phyloP scores from a whole-genome alignment of 30 jellyfish, hydroid and myxozoan genomes.

The Clytia hemisphaerica region DNA sequence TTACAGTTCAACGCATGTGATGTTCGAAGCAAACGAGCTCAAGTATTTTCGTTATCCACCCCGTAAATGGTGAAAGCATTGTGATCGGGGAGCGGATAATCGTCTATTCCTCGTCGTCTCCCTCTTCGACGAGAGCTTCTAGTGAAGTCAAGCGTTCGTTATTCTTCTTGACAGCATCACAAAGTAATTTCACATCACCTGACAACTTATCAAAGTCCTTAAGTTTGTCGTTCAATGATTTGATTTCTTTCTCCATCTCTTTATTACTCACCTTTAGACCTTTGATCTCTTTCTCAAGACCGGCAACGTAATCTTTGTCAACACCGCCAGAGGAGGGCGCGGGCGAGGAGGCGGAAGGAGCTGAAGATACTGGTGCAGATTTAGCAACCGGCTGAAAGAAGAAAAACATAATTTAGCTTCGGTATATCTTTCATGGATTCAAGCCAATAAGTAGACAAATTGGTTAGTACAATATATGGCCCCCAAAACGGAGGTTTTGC shows the following conservation, averaged over 20 bases:
- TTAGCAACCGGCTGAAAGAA: not conserved
- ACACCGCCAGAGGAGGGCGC: slow-evolving; percentile 50
- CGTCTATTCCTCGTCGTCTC: slow-evolving; percentile 62
- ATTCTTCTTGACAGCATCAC: slow-evolving; percentile 64
- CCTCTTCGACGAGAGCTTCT: slow-evolving; percentile 81
- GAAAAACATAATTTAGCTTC: not conserved
- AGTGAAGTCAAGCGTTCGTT: slow-evolving; percentile 64
- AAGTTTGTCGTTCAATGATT: slow-evolving; percentile 55
- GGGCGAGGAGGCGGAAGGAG: slow-evolving; percentile 38
- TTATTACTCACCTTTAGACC: not conserved
- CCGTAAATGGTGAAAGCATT: no score
- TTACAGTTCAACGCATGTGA: no score
- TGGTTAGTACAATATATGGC: no score
- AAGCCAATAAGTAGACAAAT: no score
- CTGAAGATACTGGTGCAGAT: no score
- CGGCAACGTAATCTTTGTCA: not conserved
- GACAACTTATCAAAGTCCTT: slow-evolving; percentile 59
- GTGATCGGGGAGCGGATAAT: no score
- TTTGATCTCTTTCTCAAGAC: slow-evolving; percentile 4
- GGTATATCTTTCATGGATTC: no score
- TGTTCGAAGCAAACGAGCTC: no score
- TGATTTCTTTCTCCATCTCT: slow-evolving; percentile 32
- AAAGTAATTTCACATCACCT: slow-evolving; percentile 38
- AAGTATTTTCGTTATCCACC: no score
- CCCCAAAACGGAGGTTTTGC: no score